Evolutionary conservation across 2,113 vertebrate genomes (phyloP), one percentile per base, ranked within the genome.

Genomic region (Cyprinodon brontotheroides): DNA sequence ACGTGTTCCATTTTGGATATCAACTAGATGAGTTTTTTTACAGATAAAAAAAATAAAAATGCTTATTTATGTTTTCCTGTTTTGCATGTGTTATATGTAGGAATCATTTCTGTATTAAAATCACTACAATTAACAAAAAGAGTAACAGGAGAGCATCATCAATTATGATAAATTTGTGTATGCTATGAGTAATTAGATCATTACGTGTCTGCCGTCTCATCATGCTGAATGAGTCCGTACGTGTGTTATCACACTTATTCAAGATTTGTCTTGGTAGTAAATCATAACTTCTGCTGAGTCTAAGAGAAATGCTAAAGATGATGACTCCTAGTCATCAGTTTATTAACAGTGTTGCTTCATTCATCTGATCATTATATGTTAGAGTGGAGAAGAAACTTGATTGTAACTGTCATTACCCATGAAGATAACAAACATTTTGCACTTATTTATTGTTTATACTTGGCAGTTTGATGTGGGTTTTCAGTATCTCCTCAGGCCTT

Each of bases 361-460:
- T 37, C 60, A 60, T n/a, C 43, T 7, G n/a, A n/a, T 11, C 57
- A 14, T 0, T 1, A n/a, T 17, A 36, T 37, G 15, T 39, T 29
- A 11, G 68, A 36, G 3, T 11, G 13, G 36, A 65, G 61, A 72
- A 39, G 15, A 48, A 11, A 40, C 57, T 13, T 61, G 6, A 64
- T 29, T 48, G n/a, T 10, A 13, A 70, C 5, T n/a, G 45, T 20
- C 13, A 79, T 40, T 38, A 65, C 15, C n/a, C 11, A 47, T 29
- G 0, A 0, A 47, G 11, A 63, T 57, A 9, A 57, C 50, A 45
- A 68, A 47, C 12, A 1, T 36, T 41, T 66, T 65, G 57, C n/a
- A 53, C 59, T 73, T 91, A 91, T 92, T 92, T 92, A 92, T 90
- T 92, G 9, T 74, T 78, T 78, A 41, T 53, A 65, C 41, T 61